Conservation (phyloP, 2,888 invertebrate species). For the Branchinecta sandiegonensis region DNA sequence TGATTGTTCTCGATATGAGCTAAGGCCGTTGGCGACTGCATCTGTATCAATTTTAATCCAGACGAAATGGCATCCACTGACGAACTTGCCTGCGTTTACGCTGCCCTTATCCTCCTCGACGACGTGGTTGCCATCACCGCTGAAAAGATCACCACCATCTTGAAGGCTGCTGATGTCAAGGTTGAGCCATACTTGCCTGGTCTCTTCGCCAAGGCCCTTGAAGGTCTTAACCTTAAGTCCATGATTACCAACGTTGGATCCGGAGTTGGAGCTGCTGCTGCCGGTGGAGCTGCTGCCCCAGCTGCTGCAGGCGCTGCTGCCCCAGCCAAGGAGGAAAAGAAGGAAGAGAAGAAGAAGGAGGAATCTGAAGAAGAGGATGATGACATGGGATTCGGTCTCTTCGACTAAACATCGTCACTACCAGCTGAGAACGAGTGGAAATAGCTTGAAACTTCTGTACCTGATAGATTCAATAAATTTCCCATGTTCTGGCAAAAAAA, state of each 20-base stretch:
- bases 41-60: slow-evolving; percentile 35
- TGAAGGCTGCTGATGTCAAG: slow-evolving; percentile 90
- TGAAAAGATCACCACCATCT: slow-evolving; percentile 89
- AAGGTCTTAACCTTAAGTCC: slow-evolving; percentile 82
- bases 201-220: slow-evolving; percentile 90
- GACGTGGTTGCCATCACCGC: slow-evolving; percentile 94
- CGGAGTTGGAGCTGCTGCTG: slow-evolving; percentile 71
- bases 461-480: not conserved
- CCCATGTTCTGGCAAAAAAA: too few species aligned
- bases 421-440: too few species aligned
- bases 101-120: slow-evolving; percentile 85
- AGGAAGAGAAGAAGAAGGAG: slow-evolving; percentile 26
- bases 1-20: slow-evolving; percentile 48
- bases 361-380: slow-evolving; percentile 30
- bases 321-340: slow-evolving; percentile 27
- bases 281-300: slow-evolving; percentile 35
- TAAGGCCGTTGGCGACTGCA: slow-evolving; percentile 69
- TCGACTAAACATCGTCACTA: slow-evolving; percentile 46
- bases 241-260: slow-evolving; percentile 85
- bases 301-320: slow-evolving; percentile 37
- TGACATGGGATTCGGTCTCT: slow-evolving; percentile 39
- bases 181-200: slow-evolving; percentile 99
- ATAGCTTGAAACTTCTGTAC: not conserved
- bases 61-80: slow-evolving; percentile 51
- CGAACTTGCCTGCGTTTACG: slow-evolving; percentile 96